Conservation (phyloP, 2,797 vertebrate species). For the Sphenopsis melanotis region DNA sequence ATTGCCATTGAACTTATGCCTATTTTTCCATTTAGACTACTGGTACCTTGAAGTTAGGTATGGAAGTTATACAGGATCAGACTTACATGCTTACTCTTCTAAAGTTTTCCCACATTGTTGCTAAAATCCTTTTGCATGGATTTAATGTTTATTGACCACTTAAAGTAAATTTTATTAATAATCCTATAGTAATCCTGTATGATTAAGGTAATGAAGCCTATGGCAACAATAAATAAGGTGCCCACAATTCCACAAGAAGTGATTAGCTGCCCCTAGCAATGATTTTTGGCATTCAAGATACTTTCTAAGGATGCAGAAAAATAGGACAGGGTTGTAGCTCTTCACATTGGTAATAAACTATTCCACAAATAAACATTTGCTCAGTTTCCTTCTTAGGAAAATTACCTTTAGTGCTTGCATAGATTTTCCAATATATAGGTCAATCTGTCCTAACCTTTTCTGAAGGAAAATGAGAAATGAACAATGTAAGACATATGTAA, state of each 20-base stretch:
- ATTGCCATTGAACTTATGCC: background rate
- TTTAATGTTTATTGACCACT: background rate
- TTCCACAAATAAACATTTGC: slow-evolving; percentile 64
- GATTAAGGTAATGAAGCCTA: background rate
- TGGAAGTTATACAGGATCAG: background rate
- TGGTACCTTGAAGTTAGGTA: background rate
- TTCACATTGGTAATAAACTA: slow-evolving; percentile 55
- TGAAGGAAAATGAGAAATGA: slow-evolving; percentile 66
- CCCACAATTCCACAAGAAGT: slow-evolving; percentile 16
- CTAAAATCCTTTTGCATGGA: background rate
- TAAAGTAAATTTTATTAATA: background rate
- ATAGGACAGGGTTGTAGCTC: slow-evolving; percentile 9
- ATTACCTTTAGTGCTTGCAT: slow-evolving; percentile 59
- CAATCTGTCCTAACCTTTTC: slow-evolving; percentile 64
- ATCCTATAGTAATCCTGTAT: background rate
- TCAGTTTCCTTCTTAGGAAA: slow-evolving; percentile 60
- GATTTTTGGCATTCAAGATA: slow-evolving; percentile 53
- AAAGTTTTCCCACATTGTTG: background rate
- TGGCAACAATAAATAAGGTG: slow-evolving; percentile 8
- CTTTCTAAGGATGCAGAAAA: slow-evolving; percentile 38
- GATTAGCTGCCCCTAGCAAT: slow-evolving; percentile 3
- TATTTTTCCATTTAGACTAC: background rate
- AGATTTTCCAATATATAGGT: slow-evolving; percentile 67
- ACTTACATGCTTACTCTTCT: background rate
- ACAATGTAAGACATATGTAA: slow-evolving; percentile 63